Evolutionary conservation across 2,888 invertebrate species (phyloP).

Genomic region (Cheilosia vernalis): DNA sequence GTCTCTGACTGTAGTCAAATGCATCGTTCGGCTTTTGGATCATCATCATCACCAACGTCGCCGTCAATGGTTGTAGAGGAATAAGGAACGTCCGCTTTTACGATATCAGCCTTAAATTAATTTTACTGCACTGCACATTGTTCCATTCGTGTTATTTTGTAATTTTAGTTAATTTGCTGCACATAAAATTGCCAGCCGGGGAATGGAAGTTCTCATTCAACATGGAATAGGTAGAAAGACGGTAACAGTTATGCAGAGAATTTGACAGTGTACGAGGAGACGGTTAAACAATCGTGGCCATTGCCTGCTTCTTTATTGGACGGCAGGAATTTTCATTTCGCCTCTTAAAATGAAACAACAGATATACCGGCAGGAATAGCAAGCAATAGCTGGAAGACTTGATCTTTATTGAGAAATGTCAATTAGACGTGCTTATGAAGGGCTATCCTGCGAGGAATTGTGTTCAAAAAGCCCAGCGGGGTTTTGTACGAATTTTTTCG

Average conservation of each 20-base stretch:
- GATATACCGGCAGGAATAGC: too few species aligned
- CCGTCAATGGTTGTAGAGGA: not conserved
- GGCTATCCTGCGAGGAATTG: too few species aligned
- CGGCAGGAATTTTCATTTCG: too few species aligned
- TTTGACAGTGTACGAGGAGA: not conserved
- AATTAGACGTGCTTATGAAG: too few species aligned
- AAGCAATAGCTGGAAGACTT: too few species aligned
- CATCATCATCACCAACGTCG: constrained; percentile 13
- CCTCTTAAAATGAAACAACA: too few species aligned
- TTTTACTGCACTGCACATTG: constrained; percentile 70
- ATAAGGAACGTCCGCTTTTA: constrained; percentile 26
- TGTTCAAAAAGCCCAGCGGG: too few species aligned
- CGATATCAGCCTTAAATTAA: constrained; percentile 53
- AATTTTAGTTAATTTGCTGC: constrained; percentile 63
- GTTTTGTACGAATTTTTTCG: too few species aligned
- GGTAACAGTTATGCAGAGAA: not conserved
- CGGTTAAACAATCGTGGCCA: too few species aligned
- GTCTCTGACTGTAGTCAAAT: constrained; percentile 39
- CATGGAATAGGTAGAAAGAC: too few species aligned
- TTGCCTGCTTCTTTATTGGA: too few species aligned
- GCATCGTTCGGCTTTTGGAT: constrained; percentile 56
- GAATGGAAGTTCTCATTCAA: not conserved
- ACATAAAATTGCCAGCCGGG: constrained; percentile 14
- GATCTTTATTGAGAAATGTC: too few species aligned
- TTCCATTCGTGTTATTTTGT: constrained; percentile 68